Evolutionary conservation across 1,140 invertebrate genomes (phyloP).

Genomic region (Zaprionus ornatus): DNA sequence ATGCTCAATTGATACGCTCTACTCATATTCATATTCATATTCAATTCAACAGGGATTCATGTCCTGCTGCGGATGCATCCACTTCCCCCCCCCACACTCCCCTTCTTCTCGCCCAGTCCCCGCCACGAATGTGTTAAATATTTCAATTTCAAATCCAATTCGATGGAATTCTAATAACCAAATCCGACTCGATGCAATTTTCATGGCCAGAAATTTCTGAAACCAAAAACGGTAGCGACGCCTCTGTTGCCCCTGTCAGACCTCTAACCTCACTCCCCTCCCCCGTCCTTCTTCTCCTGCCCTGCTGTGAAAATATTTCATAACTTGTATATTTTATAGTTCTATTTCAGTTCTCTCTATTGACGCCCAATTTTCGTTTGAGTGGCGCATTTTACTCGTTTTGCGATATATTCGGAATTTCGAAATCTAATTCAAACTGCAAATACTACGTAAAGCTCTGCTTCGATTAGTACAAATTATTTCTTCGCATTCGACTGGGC

Average conservation of each 20-base stretch:
- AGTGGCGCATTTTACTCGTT: constrained; percentile 12
- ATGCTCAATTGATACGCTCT: background rate
- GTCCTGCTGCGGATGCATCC: too few species aligned
- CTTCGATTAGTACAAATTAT: background rate
- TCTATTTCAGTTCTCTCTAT: constrained; percentile 14
- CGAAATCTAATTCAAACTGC: background rate
- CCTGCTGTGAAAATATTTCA: constrained; percentile 61
- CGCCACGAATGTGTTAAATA: constrained; percentile 69
- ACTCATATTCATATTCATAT: constrained; percentile 1
- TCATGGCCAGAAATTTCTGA: constrained; percentile 59
- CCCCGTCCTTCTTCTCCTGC: too few species aligned
- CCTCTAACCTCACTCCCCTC: too few species aligned
- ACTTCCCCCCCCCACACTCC: background rate
- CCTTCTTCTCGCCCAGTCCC: background rate
- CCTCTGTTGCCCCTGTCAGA: background rate
- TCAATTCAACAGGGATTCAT: background rate
- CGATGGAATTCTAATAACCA: constrained; percentile 76
- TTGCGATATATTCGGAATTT: background rate
- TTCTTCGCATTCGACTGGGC: background rate
- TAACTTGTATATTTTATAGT: constrained; percentile 56
- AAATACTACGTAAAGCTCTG: background rate
- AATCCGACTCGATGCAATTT: constrained; percentile 72
- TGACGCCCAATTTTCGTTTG: constrained; percentile 10
- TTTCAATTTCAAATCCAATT: constrained; percentile 79
- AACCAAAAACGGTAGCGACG: constrained; percentile 6